Evolutionary conservation across 2,888 invertebrate species (phyloP).

Genomic region (Drosophila putrida): DNA sequence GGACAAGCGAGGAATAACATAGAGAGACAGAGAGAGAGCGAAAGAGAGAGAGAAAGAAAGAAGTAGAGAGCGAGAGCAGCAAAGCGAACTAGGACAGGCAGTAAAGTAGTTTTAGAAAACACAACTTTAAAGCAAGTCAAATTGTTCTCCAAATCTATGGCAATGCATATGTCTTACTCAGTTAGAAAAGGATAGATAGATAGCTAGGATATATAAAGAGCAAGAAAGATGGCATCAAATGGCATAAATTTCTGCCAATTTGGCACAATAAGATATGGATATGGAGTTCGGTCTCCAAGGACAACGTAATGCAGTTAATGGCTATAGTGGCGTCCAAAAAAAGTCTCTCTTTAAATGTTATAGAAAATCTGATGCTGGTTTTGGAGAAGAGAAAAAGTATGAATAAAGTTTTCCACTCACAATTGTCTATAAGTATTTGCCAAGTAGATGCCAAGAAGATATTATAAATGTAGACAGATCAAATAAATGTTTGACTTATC

Average conservation of each 20-base stretch:
- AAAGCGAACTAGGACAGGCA: constrained; percentile 14
- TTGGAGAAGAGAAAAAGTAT: too few relatives aligned
- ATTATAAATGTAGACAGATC: too few relatives aligned
- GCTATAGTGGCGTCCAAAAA: not conserved
- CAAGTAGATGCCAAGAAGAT: too few relatives aligned
- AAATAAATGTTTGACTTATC: too few relatives aligned
- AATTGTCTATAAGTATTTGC: too few relatives aligned
- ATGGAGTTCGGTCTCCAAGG: not conserved
- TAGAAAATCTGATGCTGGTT: not conserved
- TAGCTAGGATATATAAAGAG: not conserved
- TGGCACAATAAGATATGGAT: constrained; percentile 3
- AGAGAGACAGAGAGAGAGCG: not conserved
- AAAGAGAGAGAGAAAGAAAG: not conserved
- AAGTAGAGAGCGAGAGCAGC: not conserved
- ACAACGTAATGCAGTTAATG: not conserved
- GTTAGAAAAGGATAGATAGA: not conserved
- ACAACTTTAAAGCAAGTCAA: constrained; percentile 34
- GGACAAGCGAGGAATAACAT: constrained; percentile 30
- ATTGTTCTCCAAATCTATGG: constrained; percentile 32
- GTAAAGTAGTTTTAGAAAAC: constrained; percentile 21
- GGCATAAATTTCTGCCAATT: constrained; percentile 14
- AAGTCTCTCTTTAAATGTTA: not conserved
- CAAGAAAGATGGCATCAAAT: constrained; percentile 6
- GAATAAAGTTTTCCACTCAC: too few relatives aligned
- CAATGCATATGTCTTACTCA: constrained; percentile 4